Base-by-base conservation (phyloP, 2,888 invertebrate species). In the Drosophila prolongata region DNA sequence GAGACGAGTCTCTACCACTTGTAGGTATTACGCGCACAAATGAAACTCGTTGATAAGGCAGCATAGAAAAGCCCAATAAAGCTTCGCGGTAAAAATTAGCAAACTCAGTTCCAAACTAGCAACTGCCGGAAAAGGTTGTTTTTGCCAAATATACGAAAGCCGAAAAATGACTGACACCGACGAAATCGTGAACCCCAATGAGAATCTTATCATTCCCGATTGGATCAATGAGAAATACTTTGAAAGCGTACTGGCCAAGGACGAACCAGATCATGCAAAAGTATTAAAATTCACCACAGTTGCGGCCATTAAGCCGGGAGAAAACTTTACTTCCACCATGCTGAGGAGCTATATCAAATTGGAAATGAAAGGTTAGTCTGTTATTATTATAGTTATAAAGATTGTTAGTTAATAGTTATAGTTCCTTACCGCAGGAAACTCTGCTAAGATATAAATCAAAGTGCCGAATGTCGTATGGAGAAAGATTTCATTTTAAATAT, bases 281-380 rank as follows among this genome's bases (percentile, higher is more conserved):
- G 69, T 91, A 2, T 16, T 77, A 0, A 83, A 80, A 11, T 89
- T 91, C 38, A 82, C 75, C 0, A 72, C 87, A 1, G 81, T 81
- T 16, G 90, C 91, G 3, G 91, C 90, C 0, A 89, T 83, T 55
- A 81, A 89, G 0, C 84, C 89, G 0, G 92, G 91, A 1, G 91
- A 91, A 58, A 91, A 92, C 52, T 91, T 85, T 44, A 85, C 89
- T 3, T 91, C 91, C 1, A 62, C 84, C 8, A 91, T 92, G 85
- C 40, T 90, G 14, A 84, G 91, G n/a, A 70, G 89, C 1, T 60
- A 78, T 1, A 79, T 92, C 8, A 86, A 88, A 10, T 38, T 92
- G 37, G 75, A 84, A 60, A 67, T 91, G 61, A 84, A 80, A 61
- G 86, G 91, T 90, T 30, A 24, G 37, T 1, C 13, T 5, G 13